phyloP scores from a whole-genome alignment of 2,113 vertebrate genomes.

The Prochilodus magdalenae region DNA sequence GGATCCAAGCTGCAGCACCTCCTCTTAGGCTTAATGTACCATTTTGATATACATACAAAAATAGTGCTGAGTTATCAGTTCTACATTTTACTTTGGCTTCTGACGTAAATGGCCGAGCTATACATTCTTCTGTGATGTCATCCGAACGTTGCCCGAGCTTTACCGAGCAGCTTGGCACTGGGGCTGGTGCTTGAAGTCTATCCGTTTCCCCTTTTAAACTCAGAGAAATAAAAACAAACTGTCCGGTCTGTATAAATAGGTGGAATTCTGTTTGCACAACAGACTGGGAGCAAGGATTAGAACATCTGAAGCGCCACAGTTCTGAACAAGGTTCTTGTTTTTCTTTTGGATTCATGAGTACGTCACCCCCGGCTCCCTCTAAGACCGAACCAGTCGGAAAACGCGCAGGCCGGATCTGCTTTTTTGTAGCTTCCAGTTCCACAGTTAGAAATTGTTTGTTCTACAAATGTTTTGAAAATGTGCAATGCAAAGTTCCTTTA shows the following conservation, averaged over 20 bases:
- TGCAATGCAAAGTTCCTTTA: no score
- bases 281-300: conserved; percentile 67
- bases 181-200: conserved; percentile 46
- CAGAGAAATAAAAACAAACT: conserved; percentile 65
- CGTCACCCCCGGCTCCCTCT: conserved; percentile 61
- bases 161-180: conserved; percentile 34
- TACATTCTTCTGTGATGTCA: conserved; percentile 45
- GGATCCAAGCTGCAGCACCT: background rate
- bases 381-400: conserved; percentile 43
- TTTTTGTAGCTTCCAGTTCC: background rate
- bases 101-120: background rate
- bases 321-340: conserved; percentile 63
- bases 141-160: conserved; percentile 57
- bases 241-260: conserved; percentile 58
- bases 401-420: background rate
- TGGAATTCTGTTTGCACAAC: conserved; percentile 75
- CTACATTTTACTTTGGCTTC: background rate
- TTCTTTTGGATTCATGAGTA: conserved; percentile 59
- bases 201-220: conserved; percentile 63
- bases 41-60: background rate
- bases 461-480: no score
- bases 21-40: background rate
- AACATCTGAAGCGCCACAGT: conserved; percentile 68
- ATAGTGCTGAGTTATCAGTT: conserved; percentile 26
- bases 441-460: no score